A percentile compares a stretch with the other conserved stretches of the same genome.
These are phyloP conservation scores for Spisula subtruncata DNA, from an alignment of 2,888 invertebrate genomes.

Conservation along the genomic window DNA sequence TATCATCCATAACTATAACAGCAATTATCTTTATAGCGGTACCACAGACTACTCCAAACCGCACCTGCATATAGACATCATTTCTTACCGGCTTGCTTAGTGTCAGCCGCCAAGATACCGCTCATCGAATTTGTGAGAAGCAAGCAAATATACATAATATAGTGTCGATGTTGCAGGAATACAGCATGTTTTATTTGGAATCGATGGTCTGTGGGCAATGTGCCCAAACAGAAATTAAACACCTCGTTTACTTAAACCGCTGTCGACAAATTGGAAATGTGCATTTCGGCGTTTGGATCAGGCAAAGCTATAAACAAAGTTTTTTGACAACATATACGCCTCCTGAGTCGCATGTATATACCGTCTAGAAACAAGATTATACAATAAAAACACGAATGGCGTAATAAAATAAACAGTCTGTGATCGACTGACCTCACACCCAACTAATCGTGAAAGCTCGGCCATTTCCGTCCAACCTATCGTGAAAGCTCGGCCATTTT, in stretches of 20 bases:
- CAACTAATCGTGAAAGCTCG: too few species aligned
- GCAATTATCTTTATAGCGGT: slow-evolving; percentile 42
- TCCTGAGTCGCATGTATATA: not conserved
- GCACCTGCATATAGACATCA: slow-evolving; percentile 8
- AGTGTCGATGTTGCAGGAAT: not conserved
- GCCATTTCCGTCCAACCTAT: too few species aligned
- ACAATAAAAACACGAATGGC: not conserved
- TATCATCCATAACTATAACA: slow-evolving; percentile 28
- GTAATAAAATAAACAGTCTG: too few species aligned
- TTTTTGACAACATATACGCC: not conserved
- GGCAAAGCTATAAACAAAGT: not conserved
- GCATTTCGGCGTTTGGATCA: not conserved
- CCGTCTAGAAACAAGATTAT: not conserved
- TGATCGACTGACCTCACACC: too few species aligned
- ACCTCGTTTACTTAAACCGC: slow-evolving; percentile 18
- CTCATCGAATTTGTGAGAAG: not conserved
- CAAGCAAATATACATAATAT: not conserved
- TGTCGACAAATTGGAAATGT: slow-evolving; percentile 11
- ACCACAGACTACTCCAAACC: slow-evolving; percentile 19
- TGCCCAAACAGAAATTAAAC: slow-evolving; percentile 20
- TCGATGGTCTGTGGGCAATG: slow-evolving; percentile 5
- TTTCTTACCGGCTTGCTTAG: not conserved
- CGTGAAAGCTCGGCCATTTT: too few species aligned
- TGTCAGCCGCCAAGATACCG: not conserved
- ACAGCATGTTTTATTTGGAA: not conserved